A percentile compares a stretch with the other conserved stretches of the same genome.
Evolutionary conservation across 2,797 vertebrate species (phyloP).

Genomic region (Jordanella pulchra): DNA sequence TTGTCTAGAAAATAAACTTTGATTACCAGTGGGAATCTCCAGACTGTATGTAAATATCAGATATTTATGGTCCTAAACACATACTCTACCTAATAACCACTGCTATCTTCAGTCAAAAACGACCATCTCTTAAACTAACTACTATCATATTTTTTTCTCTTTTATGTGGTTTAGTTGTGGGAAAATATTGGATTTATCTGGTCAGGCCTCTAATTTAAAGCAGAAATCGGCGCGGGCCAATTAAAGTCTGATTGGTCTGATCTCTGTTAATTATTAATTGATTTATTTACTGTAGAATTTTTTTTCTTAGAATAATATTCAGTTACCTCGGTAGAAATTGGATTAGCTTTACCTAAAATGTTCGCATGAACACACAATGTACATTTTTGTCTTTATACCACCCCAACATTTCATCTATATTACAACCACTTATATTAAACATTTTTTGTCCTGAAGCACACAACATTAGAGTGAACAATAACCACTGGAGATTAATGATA

Average conservation of each 20-base stretch:
- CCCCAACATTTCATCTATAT: constrained; percentile 23
- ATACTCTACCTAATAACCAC: background rate
- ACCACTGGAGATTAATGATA: constrained; percentile 7
- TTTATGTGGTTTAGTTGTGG: background rate
- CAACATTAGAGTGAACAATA: constrained; percentile 51
- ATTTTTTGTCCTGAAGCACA: constrained; percentile 37
- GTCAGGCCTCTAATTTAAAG: background rate
- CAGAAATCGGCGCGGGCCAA: background rate
- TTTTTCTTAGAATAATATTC: constrained; percentile 2
- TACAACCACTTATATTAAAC: constrained; percentile 19
- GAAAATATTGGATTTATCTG: background rate
- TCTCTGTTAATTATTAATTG: background rate
- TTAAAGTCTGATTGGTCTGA: background rate
- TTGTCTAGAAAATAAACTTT: too few relatives aligned
- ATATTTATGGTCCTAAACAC: background rate
- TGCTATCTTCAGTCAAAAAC: background rate
- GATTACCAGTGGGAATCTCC: background rate
- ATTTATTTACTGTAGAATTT: background rate
- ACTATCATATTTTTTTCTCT: background rate
- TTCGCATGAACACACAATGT: background rate
- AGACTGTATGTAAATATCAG: background rate
- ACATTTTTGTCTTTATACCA: constrained; percentile 4
- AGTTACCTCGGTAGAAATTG: background rate
- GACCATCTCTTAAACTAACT: background rate
- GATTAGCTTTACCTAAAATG: background rate